phyloP scores from a whole-genome alignment of 1,140 invertebrate genomes.

The Penaeus chinensis region DNA sequence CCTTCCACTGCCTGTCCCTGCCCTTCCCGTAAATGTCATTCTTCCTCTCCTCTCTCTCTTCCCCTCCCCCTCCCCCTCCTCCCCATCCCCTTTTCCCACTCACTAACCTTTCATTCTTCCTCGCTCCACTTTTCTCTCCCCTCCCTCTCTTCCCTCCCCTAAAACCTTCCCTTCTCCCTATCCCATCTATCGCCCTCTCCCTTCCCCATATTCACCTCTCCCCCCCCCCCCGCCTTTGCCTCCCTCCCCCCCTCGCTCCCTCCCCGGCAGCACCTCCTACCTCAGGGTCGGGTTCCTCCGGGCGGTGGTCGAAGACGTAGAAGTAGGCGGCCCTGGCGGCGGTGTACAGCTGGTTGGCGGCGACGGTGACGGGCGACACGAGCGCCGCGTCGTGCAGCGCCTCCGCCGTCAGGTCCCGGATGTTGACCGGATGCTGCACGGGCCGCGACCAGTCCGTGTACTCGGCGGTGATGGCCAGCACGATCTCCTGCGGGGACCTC shows the following conservation, averaged over 20 bases:
- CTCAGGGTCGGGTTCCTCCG: slow-evolving; percentile 90
- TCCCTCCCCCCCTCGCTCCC: slow-evolving; percentile 15
- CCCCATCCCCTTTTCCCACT: background rate
- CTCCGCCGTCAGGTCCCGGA: slow-evolving; percentile 90
- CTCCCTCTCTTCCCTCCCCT: background rate
- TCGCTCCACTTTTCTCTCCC: background rate
- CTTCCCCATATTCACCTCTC: background rate
- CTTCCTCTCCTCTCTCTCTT: background rate
- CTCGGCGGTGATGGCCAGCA: slow-evolving; percentile 95
- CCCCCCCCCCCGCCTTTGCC: background rate
- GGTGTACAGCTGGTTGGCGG: slow-evolving; percentile 76
- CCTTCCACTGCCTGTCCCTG: no score
- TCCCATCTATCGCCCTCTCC: background rate
- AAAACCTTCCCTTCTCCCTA: background rate
- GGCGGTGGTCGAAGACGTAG: slow-evolving; percentile 90
- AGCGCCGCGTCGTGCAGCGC: slow-evolving; percentile 93
- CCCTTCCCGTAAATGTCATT: no score
- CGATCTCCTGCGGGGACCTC: slow-evolving; percentile 80
- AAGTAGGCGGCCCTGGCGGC: slow-evolving; percentile 79
- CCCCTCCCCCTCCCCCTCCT: slow-evolving; percentile 10
- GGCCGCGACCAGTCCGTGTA: slow-evolving; percentile 97
- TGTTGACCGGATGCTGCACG: slow-evolving; percentile 90
- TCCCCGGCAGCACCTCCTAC: slow-evolving; percentile 69
- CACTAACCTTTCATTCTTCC: background rate
- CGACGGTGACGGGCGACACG: slow-evolving; percentile 86